Percentiles rank a stretch among this genome's conserved stretches.
phyloP scores from a whole-genome alignment of 1,140 invertebrate genomes.

The Heliconius hermathena region DNA sequence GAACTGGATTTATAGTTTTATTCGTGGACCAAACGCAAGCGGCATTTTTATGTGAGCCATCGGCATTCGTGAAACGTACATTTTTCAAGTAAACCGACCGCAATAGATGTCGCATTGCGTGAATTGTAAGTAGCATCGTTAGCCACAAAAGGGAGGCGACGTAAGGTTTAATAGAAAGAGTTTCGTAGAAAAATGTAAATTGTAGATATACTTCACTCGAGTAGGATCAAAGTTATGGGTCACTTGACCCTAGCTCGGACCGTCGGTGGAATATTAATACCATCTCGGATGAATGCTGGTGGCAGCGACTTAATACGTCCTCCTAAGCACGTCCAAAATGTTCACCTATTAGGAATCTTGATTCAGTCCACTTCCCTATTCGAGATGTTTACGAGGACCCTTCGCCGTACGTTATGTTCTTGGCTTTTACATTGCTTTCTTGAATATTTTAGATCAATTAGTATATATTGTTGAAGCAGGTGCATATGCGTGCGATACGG shows the following conservation, averaged over 20 bases:
- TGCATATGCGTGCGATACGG: no score
- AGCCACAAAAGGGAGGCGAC: slow-evolving; percentile 57
- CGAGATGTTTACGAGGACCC: slow-evolving; percentile 15
- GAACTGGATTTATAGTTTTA: slow-evolving; percentile 21
- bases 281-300: slow-evolving; percentile 45
- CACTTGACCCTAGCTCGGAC: slow-evolving; percentile 61
- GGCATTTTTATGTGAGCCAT: slow-evolving; percentile 37
- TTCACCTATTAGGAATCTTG: slow-evolving; percentile 34
- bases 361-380: slow-evolving; percentile 19
- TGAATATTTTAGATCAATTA: not conserved
- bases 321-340: slow-evolving; percentile 36
- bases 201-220: slow-evolving; percentile 49
- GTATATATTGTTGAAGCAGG: no score
- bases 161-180: slow-evolving; percentile 60
- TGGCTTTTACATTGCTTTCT: not conserved
- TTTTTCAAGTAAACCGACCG: slow-evolving; percentile 52
- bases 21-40: slow-evolving; percentile 17
- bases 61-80: slow-evolving; percentile 48
- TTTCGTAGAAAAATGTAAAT: slow-evolving; percentile 73
- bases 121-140: slow-evolving; percentile 63
- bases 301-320: slow-evolving; percentile 49
- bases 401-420: not conserved
- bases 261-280: slow-evolving; percentile 65
- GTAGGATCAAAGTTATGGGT: slow-evolving; percentile 66
- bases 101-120: slow-evolving; percentile 57